Base-by-base conservation (phyloP, 2,113 vertebrate species). In the Rhinoptilus africanus region DNA sequence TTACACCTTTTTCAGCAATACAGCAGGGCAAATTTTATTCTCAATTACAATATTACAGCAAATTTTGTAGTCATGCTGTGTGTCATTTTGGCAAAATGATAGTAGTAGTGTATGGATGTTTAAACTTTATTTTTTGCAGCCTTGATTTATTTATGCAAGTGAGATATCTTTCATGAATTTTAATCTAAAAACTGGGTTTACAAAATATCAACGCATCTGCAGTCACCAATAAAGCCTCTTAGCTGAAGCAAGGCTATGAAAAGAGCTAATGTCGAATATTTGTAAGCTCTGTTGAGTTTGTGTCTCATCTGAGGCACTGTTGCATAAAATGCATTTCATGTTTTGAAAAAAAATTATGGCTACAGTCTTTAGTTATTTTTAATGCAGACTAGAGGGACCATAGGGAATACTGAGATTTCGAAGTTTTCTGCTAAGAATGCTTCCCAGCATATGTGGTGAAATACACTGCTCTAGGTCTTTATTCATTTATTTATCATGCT, bases 401-500 rank as follows among this genome's bases (percentile, higher is more conserved):
- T 26, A 75, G 97, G 96, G 97, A 97, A 97, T 98, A 97, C 68
- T 94, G 89, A 79, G 91, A 95, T 97, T 98, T 98, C 73, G 19
- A 96, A 97, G 93, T 96, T 97, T 98, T 97, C 85, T 94, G 91
- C 71, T 93, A 97, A 96, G 91, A 97, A 97, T 87, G 81, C 59
- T 96, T 96, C 35, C 34, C 92, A 39, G 63, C 54, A 11, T 85
- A 95, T 95, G 67, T 94, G 82, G 91, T 95, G 85, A 96, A 71
- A 97, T 88, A 93, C 62, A 95, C 84, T 69, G 82, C 90, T 95
- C 8, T 73, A 81, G 86, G 92, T 96, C 96, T 98, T 98, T 97
- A 98, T 98, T 98, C 87, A 98, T 98, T 98, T 98, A 98, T 98
- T 98, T 97, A 98, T 97, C 95, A 97, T 74, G 73, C 90, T 97